Evolutionary conservation across 2,113 vertebrate genomes (phyloP).

Genomic region (Onychorhynchus coronatus): DNA sequence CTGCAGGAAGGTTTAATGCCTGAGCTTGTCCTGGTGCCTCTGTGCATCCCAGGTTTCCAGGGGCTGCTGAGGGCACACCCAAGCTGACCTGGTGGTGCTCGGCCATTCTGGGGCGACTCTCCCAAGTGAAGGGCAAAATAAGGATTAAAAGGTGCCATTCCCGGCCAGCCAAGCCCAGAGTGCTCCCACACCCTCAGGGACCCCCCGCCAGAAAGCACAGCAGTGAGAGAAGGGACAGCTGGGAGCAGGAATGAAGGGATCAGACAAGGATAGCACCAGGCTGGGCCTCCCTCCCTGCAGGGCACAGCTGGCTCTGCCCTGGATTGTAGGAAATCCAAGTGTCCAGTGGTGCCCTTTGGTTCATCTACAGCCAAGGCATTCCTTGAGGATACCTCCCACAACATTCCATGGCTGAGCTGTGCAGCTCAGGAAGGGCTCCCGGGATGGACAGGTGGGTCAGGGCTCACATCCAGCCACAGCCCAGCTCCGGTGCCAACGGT

Average conservation of each 20-base stretch:
- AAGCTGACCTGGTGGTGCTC: not conserved
- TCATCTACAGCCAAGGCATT: constrained; percentile 53
- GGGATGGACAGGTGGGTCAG: not conserved
- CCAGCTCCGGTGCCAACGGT: constrained; percentile 58
- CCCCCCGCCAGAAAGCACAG: not conserved
- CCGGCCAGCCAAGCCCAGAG: not conserved
- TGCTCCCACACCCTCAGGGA: not conserved
- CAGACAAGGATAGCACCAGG: constrained; percentile 58
- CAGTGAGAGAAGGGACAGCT: not conserved
- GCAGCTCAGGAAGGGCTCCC: not conserved
- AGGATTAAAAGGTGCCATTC: not conserved
- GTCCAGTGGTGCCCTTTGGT: constrained; percentile 62
- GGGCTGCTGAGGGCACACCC: not conserved
- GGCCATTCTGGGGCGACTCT: not conserved
- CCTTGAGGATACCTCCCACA: not conserved
- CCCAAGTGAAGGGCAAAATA: not conserved
- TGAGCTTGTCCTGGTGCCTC: not conserved
- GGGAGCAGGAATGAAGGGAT: not conserved
- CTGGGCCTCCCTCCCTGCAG: constrained; percentile 60
- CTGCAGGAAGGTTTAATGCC: not conserved
- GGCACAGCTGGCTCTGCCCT: constrained; percentile 54
- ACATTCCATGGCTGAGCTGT: not conserved
- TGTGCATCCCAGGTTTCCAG: not conserved
- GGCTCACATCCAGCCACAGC: constrained; percentile 26
- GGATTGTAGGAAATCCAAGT: constrained; percentile 54